A percentile compares a stretch with the other conserved stretches of the same genome.
phyloP scores from a whole-genome alignment of 1,140 invertebrate genomes.

The Danaus melanippus region DNA sequence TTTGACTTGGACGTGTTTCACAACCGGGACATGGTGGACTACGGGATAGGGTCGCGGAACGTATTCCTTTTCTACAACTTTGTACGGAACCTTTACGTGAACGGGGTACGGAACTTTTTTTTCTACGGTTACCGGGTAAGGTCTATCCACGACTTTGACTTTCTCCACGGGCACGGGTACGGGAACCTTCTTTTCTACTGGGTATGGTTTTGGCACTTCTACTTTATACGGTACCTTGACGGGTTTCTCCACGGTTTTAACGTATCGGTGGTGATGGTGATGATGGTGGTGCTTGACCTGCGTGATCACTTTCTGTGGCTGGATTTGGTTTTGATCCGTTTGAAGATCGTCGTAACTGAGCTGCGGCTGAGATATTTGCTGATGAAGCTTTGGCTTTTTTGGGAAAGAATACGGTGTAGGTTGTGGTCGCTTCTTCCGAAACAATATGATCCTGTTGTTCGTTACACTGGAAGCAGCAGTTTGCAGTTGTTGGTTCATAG shows the following conservation, averaged over 20 bases:
- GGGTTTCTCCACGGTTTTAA: constrained; percentile 74
- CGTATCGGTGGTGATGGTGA: constrained; percentile 75
- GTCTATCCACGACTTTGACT: constrained; percentile 77
- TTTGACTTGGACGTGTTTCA: constrained; percentile 69
- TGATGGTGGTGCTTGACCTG: constrained; percentile 76
- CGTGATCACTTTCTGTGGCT: constrained; percentile 42
- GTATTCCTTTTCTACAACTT: constrained; percentile 68
- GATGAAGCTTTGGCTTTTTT: constrained; percentile 10
- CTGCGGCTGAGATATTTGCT: constrained; percentile 13
- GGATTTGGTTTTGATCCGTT: constrained; percentile 32
- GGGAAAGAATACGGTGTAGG: constrained; percentile 23
- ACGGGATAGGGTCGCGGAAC: constrained; percentile 75
- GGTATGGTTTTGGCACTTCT: constrained; percentile 71
- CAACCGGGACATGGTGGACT: constrained; percentile 66
- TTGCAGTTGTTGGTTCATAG: constrained; percentile 28
- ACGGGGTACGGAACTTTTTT: constrained; percentile 77
- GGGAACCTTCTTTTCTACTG: constrained; percentile 76
- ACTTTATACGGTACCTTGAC: constrained; percentile 63
- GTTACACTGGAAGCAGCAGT: constrained; percentile 16
- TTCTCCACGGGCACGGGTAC: constrained; percentile 76
- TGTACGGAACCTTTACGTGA: constrained; percentile 74
- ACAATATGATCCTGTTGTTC: constrained; percentile 42
- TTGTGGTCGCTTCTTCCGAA: constrained; percentile 44
- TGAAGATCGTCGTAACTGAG: constrained; percentile 34
- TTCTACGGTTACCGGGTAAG: constrained; percentile 75